phyloP scores from a whole-genome alignment of 2,113 vertebrate genomes.

The Pogonocichla stellata region DNA sequence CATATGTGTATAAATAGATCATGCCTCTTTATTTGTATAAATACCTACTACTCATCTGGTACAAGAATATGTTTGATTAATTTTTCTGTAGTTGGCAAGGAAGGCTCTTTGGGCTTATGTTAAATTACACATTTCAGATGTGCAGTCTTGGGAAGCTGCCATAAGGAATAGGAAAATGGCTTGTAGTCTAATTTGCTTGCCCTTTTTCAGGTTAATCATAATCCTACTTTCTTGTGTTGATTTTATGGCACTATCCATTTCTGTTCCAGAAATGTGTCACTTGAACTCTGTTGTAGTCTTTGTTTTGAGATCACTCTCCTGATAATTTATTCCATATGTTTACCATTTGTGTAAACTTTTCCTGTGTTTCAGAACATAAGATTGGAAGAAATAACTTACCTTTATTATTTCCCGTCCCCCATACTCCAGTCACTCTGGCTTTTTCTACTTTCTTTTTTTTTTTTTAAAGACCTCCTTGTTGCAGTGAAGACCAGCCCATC shows the following conservation, averaged over 20 bases:
- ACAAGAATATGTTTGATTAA: slow-evolving; percentile 22
- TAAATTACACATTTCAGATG: slow-evolving; percentile 36
- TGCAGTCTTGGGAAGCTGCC: slow-evolving; percentile 34
- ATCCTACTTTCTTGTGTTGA: slow-evolving; percentile 40
- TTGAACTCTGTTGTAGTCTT: slow-evolving; percentile 51
- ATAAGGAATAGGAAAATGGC: slow-evolving; percentile 13
- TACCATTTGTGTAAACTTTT: slow-evolving; percentile 11
- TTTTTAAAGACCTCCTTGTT: slow-evolving; percentile 8
- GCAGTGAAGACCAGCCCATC: background rate
- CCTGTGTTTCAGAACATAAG: slow-evolving; percentile 1
- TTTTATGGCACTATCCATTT: slow-evolving; percentile 51
- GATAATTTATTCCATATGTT: slow-evolving; percentile 62
- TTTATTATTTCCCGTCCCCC: background rate
- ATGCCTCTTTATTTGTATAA: slow-evolving; percentile 43
- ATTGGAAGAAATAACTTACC: slow-evolving; percentile 18
- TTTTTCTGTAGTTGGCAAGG: slow-evolving; percentile 20
- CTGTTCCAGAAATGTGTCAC: slow-evolving; percentile 35
- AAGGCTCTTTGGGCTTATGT: background rate
- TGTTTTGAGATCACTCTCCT: slow-evolving; percentile 48
- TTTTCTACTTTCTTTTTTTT: background rate
- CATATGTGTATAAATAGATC: slow-evolving; percentile 9
- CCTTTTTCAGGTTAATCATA: slow-evolving; percentile 55
- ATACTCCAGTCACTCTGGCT: background rate
- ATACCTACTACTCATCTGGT: background rate
- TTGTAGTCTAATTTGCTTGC: slow-evolving; percentile 33